phyloP scores from a whole-genome alignment of 2,797 vertebrate genomes.

The Sebastes trivittatus region DNA sequence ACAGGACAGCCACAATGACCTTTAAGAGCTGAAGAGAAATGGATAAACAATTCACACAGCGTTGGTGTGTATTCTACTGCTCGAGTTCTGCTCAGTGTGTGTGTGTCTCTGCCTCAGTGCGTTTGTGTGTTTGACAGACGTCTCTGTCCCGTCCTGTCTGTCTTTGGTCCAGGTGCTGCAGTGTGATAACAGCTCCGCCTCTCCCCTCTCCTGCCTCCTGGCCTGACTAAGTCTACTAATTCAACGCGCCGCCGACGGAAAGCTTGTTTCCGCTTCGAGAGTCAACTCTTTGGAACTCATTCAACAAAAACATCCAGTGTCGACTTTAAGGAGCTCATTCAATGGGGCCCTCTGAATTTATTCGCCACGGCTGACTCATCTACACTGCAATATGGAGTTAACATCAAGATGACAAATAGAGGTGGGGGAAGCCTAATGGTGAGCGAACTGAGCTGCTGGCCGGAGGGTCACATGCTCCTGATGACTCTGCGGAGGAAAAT shows the following conservation, averaged over 20 bases:
- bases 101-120: constrained; percentile 2
- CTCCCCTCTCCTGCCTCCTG: constrained; percentile 35
- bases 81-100: not conserved
- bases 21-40: constrained; percentile 63
- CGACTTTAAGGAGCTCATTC: constrained; percentile 59
- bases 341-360: constrained; percentile 51
- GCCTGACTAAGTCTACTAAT: constrained; percentile 58
- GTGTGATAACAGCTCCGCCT: constrained; percentile 70
- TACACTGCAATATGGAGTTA: constrained; percentile 52
- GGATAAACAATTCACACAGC: constrained; percentile 53
- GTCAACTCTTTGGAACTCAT: constrained; percentile 69
- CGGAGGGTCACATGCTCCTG: constrained; percentile 21
- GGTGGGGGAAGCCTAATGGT: constrained; percentile 46
- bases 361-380: constrained; percentile 65
- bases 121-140: constrained; percentile 60
- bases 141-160: constrained; percentile 63
- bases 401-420: constrained; percentile 65
- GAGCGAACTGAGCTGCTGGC: constrained; percentile 30
- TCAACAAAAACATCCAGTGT: constrained; percentile 67
- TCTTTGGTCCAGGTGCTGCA: constrained; percentile 71
- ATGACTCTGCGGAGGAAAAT: constrained; percentile 27
- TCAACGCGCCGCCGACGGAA: constrained; percentile 46
- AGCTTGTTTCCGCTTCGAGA: constrained; percentile 59
- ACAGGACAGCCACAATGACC: constrained; percentile 63
- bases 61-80: constrained; percentile 8